Base-by-base conservation (phyloP, 2,888 invertebrate genomes). In the Cataglyphis albicans region DNA sequence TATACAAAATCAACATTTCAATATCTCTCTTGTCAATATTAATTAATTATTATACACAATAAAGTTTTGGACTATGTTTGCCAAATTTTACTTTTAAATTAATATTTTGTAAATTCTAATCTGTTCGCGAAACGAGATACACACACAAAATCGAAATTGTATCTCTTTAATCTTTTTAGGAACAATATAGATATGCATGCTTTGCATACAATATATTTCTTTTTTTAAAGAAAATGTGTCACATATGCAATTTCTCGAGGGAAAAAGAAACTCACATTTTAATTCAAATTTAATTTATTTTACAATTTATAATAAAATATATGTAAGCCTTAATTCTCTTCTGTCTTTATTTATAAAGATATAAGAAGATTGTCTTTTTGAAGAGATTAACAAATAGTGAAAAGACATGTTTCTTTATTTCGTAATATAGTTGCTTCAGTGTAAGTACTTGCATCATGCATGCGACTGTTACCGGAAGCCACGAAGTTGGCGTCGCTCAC, bases 371-470 rank as follows among this genome's bases (percentile, higher is more conserved):
- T 52, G 5, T 21, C 6, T 2, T 18, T n/a, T 5, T 18, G 25
- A 38, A 25, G 52, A 25, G 38, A 70, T 70, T 57, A 70, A 44
- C 6, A n/a, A 41, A 32, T 57, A 29, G 21, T 25, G 41, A 10
- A 57, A n/a, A 41, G 21, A 21, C 21, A 7, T 21, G 29, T 57
- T 59, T 32, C 57, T 78, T 9, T 41, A 68, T 21, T 25, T 68
- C 7, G 7, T 32, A 57, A 52, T 44, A 32, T 5, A 21, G 3
- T 72, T 35, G 68, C 38, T 65, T 29, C 29, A 21, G 35, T 67
- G 35, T n/a, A 48, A 18, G 15, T 7, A 55, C 25, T 48, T 72
- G 55, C 59, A 59, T 80, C 44, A 59, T 80, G 76, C 85, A 85
- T 41, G 65, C 63, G 73, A 32, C 70, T 65, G 75, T 76, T 67